Base-by-base conservation (phyloP, 2,888 invertebrate species). In the Heliconius hortense region DNA sequence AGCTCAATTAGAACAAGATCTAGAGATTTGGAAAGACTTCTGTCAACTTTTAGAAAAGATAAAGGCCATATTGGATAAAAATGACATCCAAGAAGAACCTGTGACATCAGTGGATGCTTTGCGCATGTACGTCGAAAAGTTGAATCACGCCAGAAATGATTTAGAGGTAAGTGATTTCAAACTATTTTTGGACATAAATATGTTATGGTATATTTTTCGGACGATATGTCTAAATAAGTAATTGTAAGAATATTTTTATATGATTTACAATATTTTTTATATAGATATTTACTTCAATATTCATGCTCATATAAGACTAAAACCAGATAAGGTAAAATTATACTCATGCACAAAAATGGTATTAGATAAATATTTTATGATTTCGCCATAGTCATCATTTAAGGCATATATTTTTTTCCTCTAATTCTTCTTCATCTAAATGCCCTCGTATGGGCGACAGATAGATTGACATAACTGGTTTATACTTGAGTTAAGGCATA, bases 21-120 rank as follows among this genome's bases (percentile, higher is more conserved):
- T 96, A 18, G 97, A 97, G 82, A 96, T 97, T 73, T 98, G 98
- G 97, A 96, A 96, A 84, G 96, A 97, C 85, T 98, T 97, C 89
- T 96, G 96, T 77, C 96, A 96, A 83, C 95, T 96, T 31, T 94
- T 97, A 84, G 97, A 97, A 75, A 96, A 97, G 85, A 96, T 98
- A 4, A 95, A 95, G 84, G 95, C 96, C 10, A 96, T 97, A 28
- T 94, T 98, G 82, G 95, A 96, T 26, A 96, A 97, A 85, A 96
- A 96, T 39, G 95, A 95, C 82, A 96, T 98, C 81, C 95, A 95
- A n/a, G 97, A 97, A 79, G 97, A 98, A 82, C 96, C 97, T 0
- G 96, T 97, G 48, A 95, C 96, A 8, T 96, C 97, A 28, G 94
- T 98, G 79, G 97, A 97, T 74, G 97, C 96, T 7, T 92, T 98